Percentiles rank a stretch among this genome's conserved stretches.
Evolutionary conservation across 1,140 invertebrate genomes (phyloP).

Genomic region (Oscheius sp.): DNA sequence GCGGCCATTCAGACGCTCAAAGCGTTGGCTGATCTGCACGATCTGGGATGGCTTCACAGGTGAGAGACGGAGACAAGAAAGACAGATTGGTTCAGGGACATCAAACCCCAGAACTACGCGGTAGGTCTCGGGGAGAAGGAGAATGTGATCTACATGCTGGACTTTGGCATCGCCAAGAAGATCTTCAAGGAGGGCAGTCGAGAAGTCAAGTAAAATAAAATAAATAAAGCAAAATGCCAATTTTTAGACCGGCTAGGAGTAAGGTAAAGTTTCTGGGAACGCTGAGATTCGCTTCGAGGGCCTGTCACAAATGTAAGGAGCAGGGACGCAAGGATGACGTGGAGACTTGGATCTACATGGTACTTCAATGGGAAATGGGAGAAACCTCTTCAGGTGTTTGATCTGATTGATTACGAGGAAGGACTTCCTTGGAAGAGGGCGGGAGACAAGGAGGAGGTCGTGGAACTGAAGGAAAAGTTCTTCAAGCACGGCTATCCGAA

Average conservation of each 20-base stretch:
- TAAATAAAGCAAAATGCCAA: not conserved
- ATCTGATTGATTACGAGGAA: slow-evolving; percentile 12
- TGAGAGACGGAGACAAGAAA: too few relatives aligned
- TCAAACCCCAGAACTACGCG: too few relatives aligned
- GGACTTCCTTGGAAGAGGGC: slow-evolving; percentile 11
- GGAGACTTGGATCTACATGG: slow-evolving; percentile 27
- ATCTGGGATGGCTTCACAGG: too few relatives aligned
- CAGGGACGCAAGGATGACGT: slow-evolving; percentile 32
- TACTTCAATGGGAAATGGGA: not conserved
- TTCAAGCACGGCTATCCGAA: not conserved
- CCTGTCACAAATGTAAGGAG: slow-evolving; percentile 1
- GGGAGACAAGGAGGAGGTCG: not conserved
- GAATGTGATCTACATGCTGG: slow-evolving; percentile 14
- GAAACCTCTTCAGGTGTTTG: slow-evolving; percentile 18
- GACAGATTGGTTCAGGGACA: too few relatives aligned
- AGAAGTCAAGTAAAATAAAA: not conserved
- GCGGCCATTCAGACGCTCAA: slow-evolving; percentile 23
- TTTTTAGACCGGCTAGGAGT: not conserved
- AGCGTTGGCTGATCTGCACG: slow-evolving; percentile 27
- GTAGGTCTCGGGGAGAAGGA: too few relatives aligned
- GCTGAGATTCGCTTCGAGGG: slow-evolving; percentile 15
- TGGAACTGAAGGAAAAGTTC: slow-evolving; percentile 4
- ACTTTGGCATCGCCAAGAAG: slow-evolving; percentile 12
- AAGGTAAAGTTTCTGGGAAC: slow-evolving; percentile 28
- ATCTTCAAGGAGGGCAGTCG: not conserved